These are phyloP conservation scores for Himantopus leucocephalus DNA, from an alignment of 2,113 vertebrate species.

Conservation along the genomic window DNA sequence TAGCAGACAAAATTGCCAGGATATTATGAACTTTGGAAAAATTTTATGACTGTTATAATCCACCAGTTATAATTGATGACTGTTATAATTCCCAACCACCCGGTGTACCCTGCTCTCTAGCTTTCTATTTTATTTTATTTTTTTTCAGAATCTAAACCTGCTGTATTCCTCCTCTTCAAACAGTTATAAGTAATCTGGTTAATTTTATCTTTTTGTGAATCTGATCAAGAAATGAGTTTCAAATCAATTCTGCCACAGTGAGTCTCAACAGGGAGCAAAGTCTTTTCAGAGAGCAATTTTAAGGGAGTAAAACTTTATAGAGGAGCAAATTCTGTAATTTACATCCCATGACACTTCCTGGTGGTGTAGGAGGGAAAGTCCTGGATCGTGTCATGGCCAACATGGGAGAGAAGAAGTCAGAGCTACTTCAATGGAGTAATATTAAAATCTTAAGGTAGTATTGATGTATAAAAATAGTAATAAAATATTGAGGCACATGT, in stretches of 20 bases:
- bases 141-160: neutral
- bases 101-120: neutral
- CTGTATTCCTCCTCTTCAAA: neutral
- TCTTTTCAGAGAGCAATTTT: neutral
- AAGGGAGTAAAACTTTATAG: neutral
- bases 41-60: fast-evolving
- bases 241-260: neutral
- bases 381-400: fast-evolving
- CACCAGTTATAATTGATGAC: no score
- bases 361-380: neutral
- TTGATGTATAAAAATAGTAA: neutral
- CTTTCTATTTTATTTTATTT: neutral
- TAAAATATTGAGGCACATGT: neutral
- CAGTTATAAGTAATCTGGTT: neutral
- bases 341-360: neutral
- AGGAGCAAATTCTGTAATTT: neutral
- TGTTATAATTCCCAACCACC: neutral
- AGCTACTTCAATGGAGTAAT: neutral
- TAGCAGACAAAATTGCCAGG: neutral
- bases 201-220: neutral
- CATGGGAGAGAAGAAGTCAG: neutral
- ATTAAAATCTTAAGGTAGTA: neutral
- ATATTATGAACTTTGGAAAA: neutral
- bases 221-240: neutral
- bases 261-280: neutral